These are phyloP conservation scores for Myotis lucifugus DNA, from an alignment of 2,113 vertebrate genomes.

Conservation along the genomic window DNA sequence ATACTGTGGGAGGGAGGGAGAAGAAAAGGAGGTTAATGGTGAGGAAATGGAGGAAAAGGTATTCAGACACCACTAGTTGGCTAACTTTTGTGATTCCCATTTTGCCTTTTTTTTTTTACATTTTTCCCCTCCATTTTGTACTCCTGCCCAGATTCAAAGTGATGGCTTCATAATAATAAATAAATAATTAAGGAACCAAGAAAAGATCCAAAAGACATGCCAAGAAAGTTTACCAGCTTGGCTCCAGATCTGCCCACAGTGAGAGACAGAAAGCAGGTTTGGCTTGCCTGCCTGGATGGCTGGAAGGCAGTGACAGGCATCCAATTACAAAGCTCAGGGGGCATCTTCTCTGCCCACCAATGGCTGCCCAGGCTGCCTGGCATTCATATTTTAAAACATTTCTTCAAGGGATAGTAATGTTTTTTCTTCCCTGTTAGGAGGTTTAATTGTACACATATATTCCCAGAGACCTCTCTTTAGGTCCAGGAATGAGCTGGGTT, in stretches of 20 bases:
- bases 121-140: constrained; percentile 9
- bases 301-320: constrained; percentile 61
- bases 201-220: constrained; percentile 66
- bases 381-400: constrained; percentile 40
- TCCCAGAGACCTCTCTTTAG: not conserved
- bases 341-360: constrained; percentile 42
- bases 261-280: constrained; percentile 65
- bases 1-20: not conserved
- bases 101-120: not conserved
- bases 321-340: constrained; percentile 59
- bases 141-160: constrained; percentile 70
- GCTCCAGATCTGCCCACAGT: constrained; percentile 50
- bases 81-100: not conserved
- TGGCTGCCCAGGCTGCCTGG: constrained; percentile 21
- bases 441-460: not conserved
- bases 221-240: constrained; percentile 65
- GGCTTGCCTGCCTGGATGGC: constrained; percentile 56
- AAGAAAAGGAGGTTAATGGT: no score
- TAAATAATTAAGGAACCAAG: constrained; percentile 73
- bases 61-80: not conserved
- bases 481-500: not conserved
- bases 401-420: not conserved
- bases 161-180: constrained; percentile 76
- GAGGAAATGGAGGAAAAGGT: not conserved
- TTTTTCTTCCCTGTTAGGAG: not conserved